phyloP scores from a whole-genome alignment of 2,113 vertebrate genomes.

The Gadus chalcogrammus region DNA sequence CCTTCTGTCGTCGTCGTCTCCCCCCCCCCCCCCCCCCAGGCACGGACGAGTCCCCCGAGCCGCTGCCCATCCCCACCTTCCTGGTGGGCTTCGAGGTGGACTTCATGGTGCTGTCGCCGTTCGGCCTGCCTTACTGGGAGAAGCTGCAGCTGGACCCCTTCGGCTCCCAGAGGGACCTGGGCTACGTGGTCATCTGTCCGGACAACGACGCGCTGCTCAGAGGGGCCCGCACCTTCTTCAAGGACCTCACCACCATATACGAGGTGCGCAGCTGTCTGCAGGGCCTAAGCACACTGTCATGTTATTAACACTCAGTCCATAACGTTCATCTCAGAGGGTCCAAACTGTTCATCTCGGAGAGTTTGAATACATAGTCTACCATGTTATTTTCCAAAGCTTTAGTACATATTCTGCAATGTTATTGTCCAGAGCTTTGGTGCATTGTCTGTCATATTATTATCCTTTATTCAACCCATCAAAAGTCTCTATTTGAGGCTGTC shows the following conservation, averaged over 20 bases:
- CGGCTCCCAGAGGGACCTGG: slow-evolving; percentile 93
- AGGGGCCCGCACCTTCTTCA: slow-evolving; percentile 92
- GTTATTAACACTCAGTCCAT: no score
- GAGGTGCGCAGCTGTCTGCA: slow-evolving; percentile 75
- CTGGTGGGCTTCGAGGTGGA: slow-evolving; percentile 95
- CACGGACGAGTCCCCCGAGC: slow-evolving; percentile 98
- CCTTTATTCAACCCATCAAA: no score
- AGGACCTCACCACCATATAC: slow-evolving; percentile 92
- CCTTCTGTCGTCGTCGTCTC: background rate
- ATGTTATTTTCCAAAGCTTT: no score
- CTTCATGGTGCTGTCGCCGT: slow-evolving; percentile 97
- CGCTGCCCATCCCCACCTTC: slow-evolving; percentile 96
- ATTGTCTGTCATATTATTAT: no score
- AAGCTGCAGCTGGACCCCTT: slow-evolving; percentile 96
- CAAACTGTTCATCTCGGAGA: no score
- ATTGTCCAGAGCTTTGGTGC: no score
- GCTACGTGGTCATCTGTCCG: slow-evolving; percentile 94
- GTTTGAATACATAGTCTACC: no score
- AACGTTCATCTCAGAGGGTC: no score
- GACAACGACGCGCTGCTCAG: slow-evolving; percentile 91
- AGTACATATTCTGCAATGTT: no score
- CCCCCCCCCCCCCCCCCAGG: slow-evolving; percentile 66
- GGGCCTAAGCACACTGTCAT: no score
- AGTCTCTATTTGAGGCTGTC: no score
- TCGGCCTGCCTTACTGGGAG: slow-evolving; percentile 97